phyloP scores from a whole-genome alignment of 2,888 invertebrate genomes.

The Acanthosepion esculentum region DNA sequence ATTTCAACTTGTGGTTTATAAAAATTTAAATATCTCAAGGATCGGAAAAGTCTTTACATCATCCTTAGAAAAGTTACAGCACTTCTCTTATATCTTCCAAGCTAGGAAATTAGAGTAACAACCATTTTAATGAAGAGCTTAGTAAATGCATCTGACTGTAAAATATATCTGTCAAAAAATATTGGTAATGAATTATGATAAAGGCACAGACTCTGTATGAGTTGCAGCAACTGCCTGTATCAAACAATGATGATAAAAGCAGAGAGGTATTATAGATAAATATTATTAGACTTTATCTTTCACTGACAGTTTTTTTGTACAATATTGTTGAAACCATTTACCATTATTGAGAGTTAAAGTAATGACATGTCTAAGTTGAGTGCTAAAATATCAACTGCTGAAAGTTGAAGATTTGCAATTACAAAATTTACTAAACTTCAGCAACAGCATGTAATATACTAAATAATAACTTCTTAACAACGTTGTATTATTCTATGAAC shows the following conservation, averaged over 20 bases:
- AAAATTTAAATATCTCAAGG: neutral
- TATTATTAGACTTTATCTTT: neutral
- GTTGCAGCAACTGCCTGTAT: too few species aligned
- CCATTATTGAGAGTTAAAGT: neutral
- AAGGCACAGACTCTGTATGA: neutral
- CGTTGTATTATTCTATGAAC: too few species aligned
- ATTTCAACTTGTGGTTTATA: neutral
- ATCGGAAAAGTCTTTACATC: neutral
- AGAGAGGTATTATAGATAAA: neutral
- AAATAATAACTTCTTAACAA: too few species aligned
- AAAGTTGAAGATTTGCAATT: neutral
- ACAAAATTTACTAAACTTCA: neutral
- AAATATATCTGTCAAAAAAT: neutral
- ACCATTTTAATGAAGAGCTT: neutral
- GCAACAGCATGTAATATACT: too few species aligned
- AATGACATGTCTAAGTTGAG: neutral
- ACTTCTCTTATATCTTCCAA: neutral
- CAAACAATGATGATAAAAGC: neutral
- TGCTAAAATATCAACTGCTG: neutral
- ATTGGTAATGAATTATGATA: neutral
- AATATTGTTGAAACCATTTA: neutral
- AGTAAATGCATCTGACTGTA: neutral
- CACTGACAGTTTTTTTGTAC: neutral
- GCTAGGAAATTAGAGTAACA: neutral
- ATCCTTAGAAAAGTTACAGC: neutral